These are phyloP conservation scores for Cebus imitator DNA, from an alignment of 2,113 vertebrate species.

Conservation along the genomic window DNA sequence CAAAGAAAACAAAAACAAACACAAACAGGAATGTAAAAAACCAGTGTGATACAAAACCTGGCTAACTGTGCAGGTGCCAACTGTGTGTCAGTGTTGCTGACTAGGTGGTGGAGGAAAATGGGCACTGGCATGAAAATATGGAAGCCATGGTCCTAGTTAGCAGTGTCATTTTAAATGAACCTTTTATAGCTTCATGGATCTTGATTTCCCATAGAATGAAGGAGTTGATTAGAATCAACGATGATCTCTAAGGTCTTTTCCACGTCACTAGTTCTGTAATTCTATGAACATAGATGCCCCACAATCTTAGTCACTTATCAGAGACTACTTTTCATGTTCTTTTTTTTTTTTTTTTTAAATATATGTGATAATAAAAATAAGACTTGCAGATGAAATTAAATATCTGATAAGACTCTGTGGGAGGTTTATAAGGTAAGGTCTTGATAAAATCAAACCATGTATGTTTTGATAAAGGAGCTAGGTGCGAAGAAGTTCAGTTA, in stretches of 20 bases:
- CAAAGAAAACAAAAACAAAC: background rate
- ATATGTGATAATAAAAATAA: background rate
- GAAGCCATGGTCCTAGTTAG: background rate
- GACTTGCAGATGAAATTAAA: slow-evolving; percentile 45
- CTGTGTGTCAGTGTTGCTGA: background rate
- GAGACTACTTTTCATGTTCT: background rate
- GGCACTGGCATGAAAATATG: background rate
- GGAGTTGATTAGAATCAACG: background rate
- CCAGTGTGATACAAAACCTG: background rate
- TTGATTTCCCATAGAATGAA: background rate
- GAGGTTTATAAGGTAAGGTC: slow-evolving; percentile 48
- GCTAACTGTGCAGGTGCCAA: background rate
- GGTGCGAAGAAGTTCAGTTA: slow-evolving; percentile 6
- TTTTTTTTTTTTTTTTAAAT: background rate
- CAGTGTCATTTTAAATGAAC: background rate
- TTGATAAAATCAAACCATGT: slow-evolving; percentile 68
- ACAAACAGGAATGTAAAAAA: background rate
- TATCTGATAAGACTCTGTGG: slow-evolving; percentile 50
- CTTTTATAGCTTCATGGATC: background rate
- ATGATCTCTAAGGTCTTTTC: background rate
- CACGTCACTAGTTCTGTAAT: background rate
- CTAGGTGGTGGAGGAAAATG: background rate
- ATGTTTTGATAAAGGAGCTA: slow-evolving; percentile 51
- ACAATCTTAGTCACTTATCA: background rate
- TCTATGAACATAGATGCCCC: background rate